Evolutionary conservation across 2,113 vertebrate genomes (phyloP), one percentile per base, ranked within the genome.

Genomic region (Bubo blakistoni): DNA sequence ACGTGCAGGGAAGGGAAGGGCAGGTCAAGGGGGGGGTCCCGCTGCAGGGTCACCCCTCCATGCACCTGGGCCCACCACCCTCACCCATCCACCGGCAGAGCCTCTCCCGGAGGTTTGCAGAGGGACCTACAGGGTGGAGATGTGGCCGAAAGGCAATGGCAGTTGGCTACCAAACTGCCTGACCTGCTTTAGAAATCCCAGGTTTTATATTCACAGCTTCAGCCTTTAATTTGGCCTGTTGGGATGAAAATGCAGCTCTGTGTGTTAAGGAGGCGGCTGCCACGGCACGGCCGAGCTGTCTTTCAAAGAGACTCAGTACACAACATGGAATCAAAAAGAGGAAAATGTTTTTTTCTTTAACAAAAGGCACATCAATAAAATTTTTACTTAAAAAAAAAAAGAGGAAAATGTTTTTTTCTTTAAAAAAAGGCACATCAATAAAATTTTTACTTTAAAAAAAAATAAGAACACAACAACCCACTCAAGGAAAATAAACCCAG

Each of bases 211-310:
- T 58, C 54, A 6, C 29, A 8, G 38, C 38, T 46, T 10, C 76
- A 74, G 34, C 40, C 42, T 38, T 30, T 16, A 2, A 15, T 22
- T 62, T 27, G 74, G 32, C 46, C 54, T 9, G 2, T 8, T 8
- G 1, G 17, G 26, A 6, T 30, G n/a, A 16, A 78, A 69, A 58
- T 0, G 11, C 65, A 22, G 52, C 47, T 29, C 20, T 1, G 2
- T 1, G 7, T 5, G 8, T 14, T 9, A 11, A 22, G 20, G 21
- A 20, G 5, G 36, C 3, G 24, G 34, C 49, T 14, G 59, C 26
- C 46, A 7, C 44, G 3, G 46, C 16, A 17, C 1, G 8, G 47
- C 36, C 7, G 6, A 51, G 71, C 12, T 61, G 0, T 5, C 54
- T 66, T 30, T 29, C 42, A 26, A 2, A 44, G 58, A 51, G 4